phyloP scores from a whole-genome alignment of 2,888 invertebrate genomes.

The Thalpophila matura region DNA sequence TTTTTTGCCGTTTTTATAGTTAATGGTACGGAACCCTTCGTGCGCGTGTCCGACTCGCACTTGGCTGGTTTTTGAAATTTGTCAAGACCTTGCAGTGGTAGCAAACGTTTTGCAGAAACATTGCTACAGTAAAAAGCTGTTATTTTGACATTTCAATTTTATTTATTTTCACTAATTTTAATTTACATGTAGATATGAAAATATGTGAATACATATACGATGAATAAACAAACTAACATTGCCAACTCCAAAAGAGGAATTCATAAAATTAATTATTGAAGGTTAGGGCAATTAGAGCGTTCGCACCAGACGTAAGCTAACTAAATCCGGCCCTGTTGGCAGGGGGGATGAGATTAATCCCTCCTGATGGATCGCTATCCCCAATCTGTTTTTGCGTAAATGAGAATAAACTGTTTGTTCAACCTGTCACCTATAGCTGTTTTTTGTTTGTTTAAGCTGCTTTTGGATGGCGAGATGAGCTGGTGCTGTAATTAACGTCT shows the following conservation, averaged over 20 bases:
- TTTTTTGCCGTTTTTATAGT: too few relatives aligned
- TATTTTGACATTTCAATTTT: too few relatives aligned
- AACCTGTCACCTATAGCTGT: slow-evolving; percentile 61
- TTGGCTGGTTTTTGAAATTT: too few relatives aligned
- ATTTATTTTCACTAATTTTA: too few relatives aligned
- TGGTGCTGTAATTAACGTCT: neutral
- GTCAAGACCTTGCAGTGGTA: too few relatives aligned
- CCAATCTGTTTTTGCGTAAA: slow-evolving; percentile 79
- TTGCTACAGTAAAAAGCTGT: too few relatives aligned
- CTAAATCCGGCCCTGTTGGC: slow-evolving; percentile 62
- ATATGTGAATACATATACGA: too few relatives aligned
- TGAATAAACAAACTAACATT: too few relatives aligned
- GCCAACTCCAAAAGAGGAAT: slow-evolving; percentile 25
- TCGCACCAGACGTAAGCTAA: slow-evolving; percentile 57
- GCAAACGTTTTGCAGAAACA: too few relatives aligned
- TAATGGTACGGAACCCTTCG: too few relatives aligned
- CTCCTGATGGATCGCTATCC: slow-evolving; percentile 78
- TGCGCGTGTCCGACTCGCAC: too few relatives aligned
- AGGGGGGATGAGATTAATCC: slow-evolving; percentile 72
- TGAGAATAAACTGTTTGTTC: slow-evolving; percentile 76
- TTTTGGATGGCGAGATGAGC: slow-evolving; percentile 18
- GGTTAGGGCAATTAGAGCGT: slow-evolving; percentile 59
- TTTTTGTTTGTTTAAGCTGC: slow-evolving; percentile 52
- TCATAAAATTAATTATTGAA: slow-evolving; percentile 59
- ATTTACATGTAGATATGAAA: too few relatives aligned